Evolutionary conservation across 2,888 invertebrate genomes (phyloP).

Genomic region (Ennomos fuscantarius): DNA sequence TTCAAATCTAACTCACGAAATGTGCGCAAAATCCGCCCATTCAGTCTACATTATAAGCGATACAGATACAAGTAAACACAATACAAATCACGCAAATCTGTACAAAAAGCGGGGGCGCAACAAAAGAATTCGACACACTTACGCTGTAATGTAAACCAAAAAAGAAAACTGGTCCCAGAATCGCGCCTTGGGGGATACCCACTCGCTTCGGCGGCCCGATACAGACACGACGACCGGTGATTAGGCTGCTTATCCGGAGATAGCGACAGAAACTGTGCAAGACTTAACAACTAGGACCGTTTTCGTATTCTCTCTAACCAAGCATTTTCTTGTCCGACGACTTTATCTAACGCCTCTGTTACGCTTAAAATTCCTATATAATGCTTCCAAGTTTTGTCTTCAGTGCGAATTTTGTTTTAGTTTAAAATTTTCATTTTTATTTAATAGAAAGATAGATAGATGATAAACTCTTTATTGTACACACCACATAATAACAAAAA

Average conservation of each 20-base stretch:
- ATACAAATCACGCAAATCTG: constrained; percentile 74
- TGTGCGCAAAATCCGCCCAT: constrained; percentile 22
- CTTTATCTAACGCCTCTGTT: constrained; percentile 77
- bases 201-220: constrained; percentile 77
- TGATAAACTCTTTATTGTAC: too few species aligned
- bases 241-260: constrained; percentile 85
- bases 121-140: constrained; percentile 84
- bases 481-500: too few species aligned
- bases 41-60: constrained; percentile 39
- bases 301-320: constrained; percentile 82
- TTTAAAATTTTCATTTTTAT: not conserved
- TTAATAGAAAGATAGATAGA: too few species aligned
- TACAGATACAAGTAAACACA: constrained; percentile 60
- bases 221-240: constrained; percentile 84
- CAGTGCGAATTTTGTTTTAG: constrained; percentile 56
- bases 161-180: constrained; percentile 84
- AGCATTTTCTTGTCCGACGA: constrained; percentile 78
- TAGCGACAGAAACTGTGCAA: constrained; percentile 85
- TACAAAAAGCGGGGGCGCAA: constrained; percentile 73
- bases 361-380: constrained; percentile 78
- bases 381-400: constrained; percentile 64
- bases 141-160: constrained; percentile 83
- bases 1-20: constrained; percentile 22
- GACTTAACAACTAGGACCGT: constrained; percentile 85
- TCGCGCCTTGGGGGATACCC: constrained; percentile 79